Evolutionary conservation across 2,113 vertebrate genomes (phyloP).

Genomic region (Chloropsis cyanopogon): DNA sequence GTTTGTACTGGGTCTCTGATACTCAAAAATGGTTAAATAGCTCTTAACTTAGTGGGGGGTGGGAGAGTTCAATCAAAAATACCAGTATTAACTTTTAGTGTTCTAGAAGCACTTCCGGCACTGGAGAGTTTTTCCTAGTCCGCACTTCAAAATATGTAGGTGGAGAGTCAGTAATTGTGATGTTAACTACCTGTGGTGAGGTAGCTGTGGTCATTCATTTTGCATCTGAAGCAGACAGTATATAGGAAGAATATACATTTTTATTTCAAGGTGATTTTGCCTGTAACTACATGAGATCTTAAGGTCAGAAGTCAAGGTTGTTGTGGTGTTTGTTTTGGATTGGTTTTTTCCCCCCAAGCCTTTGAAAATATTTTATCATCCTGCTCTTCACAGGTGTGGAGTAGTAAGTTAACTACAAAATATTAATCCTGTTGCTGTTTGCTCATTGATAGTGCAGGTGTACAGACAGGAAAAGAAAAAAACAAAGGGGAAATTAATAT

Average conservation of each 20-base stretch:
- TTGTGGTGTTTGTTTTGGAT: background rate
- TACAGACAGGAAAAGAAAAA: constrained; percentile 53
- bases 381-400: background rate
- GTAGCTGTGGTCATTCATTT: background rate
- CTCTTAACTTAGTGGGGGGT: background rate
- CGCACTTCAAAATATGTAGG: background rate
- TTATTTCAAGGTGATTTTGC: background rate
- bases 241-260: background rate
- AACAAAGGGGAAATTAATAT: constrained; percentile 45
- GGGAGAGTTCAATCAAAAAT: background rate
- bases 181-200: background rate
- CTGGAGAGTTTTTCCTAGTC: background rate
- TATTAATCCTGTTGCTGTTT: background rate
- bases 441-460: constrained; percentile 44
- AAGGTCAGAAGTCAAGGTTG: background rate
- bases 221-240: background rate
- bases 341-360: background rate
- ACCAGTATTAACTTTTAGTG: background rate
- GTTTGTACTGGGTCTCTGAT: background rate
- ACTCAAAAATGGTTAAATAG: constrained; percentile 38
- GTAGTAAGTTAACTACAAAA: background rate
- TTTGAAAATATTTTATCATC: background rate
- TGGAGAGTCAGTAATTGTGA: background rate
- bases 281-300: background rate
- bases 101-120: background rate